phyloP scores from a whole-genome alignment of 2,797 vertebrate species.

The Heliangelus exortis region DNA sequence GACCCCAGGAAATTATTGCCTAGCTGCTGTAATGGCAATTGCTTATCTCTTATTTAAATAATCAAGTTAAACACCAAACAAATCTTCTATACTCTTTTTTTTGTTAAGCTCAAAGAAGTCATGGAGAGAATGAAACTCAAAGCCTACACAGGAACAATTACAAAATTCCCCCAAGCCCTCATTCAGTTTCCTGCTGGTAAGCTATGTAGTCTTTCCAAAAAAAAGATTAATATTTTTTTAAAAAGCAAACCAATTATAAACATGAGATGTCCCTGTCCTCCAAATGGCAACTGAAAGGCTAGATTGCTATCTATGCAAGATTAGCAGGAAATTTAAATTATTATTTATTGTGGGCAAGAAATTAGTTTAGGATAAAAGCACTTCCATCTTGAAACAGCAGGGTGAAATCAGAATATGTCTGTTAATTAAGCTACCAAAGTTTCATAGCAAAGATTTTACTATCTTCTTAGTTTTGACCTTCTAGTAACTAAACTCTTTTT shows the following conservation, averaged over 20 bases:
- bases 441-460: conserved; percentile 28
- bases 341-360: conserved; percentile 51
- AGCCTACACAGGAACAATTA: background rate
- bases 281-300: conserved; percentile 50
- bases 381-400: conserved; percentile 38
- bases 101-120: conserved; percentile 15
- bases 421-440: conserved; percentile 24
- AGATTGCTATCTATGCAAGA: conserved; percentile 28
- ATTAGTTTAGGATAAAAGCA: conserved; percentile 46
- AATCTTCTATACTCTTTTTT: conserved; percentile 48
- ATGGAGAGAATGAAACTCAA: background rate
- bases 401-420: conserved; percentile 39
- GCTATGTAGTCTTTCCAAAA: background rate
- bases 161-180: background rate
- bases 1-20: conserved; percentile 48
- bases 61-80: conserved; percentile 49
- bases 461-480: conserved; percentile 39
- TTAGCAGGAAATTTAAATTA: conserved; percentile 56
- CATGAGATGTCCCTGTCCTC: conserved; percentile 14
- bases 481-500: background rate
- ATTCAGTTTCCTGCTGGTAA: conserved; percentile 4
- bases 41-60: conserved; percentile 65
- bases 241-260: conserved; percentile 39
- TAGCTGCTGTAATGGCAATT: conserved; percentile 32
- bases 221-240: conserved; percentile 39